Percentiles rank a stretch among this genome's conserved stretches.
phyloP scores from a whole-genome alignment of 2,888 invertebrate species.

The Calliphora vomitoria region DNA sequence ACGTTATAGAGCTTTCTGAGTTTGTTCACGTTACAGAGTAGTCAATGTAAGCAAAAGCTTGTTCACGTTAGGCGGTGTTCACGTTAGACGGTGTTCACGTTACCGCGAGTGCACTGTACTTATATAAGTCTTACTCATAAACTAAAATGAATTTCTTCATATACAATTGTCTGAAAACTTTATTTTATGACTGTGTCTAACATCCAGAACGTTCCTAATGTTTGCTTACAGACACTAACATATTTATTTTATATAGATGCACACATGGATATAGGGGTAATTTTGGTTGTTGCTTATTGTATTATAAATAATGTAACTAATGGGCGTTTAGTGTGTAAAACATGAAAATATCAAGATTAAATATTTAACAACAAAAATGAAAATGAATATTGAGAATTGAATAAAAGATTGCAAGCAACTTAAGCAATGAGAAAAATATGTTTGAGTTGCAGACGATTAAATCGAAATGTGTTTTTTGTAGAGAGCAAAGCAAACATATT shows the following conservation, averaged over 20 bases:
- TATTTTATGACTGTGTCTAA: not conserved
- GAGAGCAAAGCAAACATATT: constrained; percentile 1
- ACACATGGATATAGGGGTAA: not conserved
- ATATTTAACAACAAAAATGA: constrained; percentile 43
- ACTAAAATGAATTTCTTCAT: not conserved
- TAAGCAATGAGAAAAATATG: constrained; percentile 2
- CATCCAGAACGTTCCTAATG: not conserved
- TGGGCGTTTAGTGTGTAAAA: constrained; percentile 62
- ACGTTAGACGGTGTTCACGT: too few relatives aligned
- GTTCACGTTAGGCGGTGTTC: too few relatives aligned
- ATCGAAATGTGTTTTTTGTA: constrained; percentile 12
- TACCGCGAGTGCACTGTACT: too few relatives aligned
- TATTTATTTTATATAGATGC: not conserved
- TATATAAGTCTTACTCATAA: not conserved
- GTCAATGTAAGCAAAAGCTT: too few relatives aligned
- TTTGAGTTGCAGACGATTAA: constrained; percentile 8
- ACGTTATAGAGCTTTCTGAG: too few relatives aligned
- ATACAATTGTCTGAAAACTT: not conserved
- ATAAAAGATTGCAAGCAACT: constrained; percentile 15
- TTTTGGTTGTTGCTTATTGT: constrained; percentile 45
- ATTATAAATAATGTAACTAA: constrained; percentile 69
- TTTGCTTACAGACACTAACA: not conserved
- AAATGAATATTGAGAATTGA: constrained; percentile 41
- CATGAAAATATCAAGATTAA: constrained; percentile 61
- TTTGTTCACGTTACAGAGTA: too few relatives aligned